Base-by-base conservation (phyloP, 2,797 vertebrate species). In the Hoplostethus mediterraneus region DNA sequence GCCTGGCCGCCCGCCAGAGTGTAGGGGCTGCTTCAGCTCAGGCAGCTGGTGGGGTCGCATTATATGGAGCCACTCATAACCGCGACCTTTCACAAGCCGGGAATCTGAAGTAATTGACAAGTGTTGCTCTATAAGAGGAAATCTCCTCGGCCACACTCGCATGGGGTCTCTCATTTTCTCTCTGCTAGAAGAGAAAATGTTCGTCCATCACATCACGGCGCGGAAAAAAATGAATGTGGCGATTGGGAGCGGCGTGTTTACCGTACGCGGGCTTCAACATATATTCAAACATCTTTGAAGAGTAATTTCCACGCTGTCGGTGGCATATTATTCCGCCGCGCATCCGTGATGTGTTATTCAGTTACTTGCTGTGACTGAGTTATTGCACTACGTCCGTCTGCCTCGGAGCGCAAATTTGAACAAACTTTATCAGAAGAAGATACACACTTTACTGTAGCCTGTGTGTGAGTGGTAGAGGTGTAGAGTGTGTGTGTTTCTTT, bases 21-120 rank as follows among this genome's bases (percentile, higher is more conserved):
- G 74, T 61, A 49, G 56, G 71, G 77, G 81, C 80, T 78, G 87
- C 78, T 79, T 87, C 73, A 56, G 69, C 74, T 82, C 80, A 28
- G 63, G 67, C 55, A 67, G 85, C 73, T 48, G 73, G 63, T 60
- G 56, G 16, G 61, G 75, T 71, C 83, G 80, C 80, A 85, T 93
- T 90, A 82, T 79, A 73, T 75, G 47, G 81, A 88, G 77, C 82
- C 72, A 72, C 78, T 87, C 83, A 87, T 87, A 88, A 88, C 63
- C 17, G 31, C 69, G 65, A 90, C 83, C 84, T 90, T 81, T 80
- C 75, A 55, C 58, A 58, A 72, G 61, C 72, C 33, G 36, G 54
- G 76, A 73, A 79, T 78, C 82, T 63, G 10, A 81, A 82, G 83
- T 91, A 88, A 92, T 90, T 86, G 87, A 87, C 88, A 89, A 85